These are phyloP conservation scores for Eublepharis macularius DNA, from an alignment of 2,113 vertebrate species.

Conservation along the genomic window DNA sequence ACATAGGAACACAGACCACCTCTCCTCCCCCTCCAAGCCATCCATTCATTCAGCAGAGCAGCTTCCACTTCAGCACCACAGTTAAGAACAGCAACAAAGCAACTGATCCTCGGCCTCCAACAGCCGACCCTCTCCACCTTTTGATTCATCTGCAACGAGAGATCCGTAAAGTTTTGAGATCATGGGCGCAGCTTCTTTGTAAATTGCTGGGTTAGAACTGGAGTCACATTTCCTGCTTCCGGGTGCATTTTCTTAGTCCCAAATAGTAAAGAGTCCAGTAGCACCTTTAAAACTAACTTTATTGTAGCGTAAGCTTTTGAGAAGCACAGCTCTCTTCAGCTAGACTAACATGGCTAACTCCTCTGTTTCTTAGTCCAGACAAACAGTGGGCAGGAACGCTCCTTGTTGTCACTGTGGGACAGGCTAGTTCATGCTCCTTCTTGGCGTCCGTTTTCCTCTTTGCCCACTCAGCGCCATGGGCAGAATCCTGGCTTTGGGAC, in stretches of 20 bases:
- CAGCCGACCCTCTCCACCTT: neutral
- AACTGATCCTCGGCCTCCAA: slow-evolving; percentile 11
- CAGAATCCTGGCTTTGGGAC: neutral
- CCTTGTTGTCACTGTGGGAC: neutral
- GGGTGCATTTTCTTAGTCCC: neutral
- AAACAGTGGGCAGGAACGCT: neutral
- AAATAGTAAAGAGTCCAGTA: no score
- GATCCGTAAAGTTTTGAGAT: neutral
- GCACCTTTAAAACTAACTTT: no score
- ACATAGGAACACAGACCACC: neutral
- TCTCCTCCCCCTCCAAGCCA: slow-evolving; percentile 16
- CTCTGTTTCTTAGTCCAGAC: neutral
- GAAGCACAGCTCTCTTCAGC: no score
- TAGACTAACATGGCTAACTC: no score
- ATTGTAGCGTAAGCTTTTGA: no score
- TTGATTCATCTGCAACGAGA: neutral
- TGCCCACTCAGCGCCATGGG: neutral
- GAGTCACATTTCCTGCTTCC: neutral
- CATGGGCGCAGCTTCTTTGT: neutral
- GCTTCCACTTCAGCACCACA: slow-evolving; percentile 62
- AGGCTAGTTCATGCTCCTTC: neutral
- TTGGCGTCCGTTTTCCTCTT: neutral
- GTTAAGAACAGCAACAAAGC: slow-evolving; percentile 65
- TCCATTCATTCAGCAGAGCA: neutral
- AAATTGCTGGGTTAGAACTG: neutral